These are phyloP conservation scores for Brachyistius frenatus DNA, from an alignment of 2,113 vertebrate genomes.

Conservation along the genomic window DNA sequence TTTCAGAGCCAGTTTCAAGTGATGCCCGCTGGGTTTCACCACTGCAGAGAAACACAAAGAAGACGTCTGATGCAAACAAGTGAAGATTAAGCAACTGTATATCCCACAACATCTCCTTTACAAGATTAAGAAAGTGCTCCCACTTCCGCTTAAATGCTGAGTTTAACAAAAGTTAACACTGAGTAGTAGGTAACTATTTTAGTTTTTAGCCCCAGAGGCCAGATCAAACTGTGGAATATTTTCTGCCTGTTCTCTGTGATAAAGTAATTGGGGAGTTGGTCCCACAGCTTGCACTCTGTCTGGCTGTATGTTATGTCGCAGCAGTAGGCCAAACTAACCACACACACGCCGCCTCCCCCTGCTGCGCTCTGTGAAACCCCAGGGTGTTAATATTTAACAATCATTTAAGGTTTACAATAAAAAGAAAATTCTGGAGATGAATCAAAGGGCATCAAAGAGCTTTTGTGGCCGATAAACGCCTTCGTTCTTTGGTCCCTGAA, in stretches of 20 bases:
- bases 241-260: constrained; percentile 34
- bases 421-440: constrained; percentile 26
- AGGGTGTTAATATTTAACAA: constrained; percentile 62
- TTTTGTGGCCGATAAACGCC: not conserved
- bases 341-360: constrained; percentile 17
- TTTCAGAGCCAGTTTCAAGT: constrained; percentile 94
- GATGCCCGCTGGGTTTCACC: constrained; percentile 96
- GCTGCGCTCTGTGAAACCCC: constrained; percentile 24
- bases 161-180: not conserved
- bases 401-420: constrained; percentile 33
- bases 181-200: constrained; percentile 2
- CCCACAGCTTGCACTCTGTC: constrained; percentile 43
- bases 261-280: constrained; percentile 60
- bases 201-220: not conserved
- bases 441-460: constrained; percentile 14
- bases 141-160: not conserved
- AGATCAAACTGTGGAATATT: constrained; percentile 11
- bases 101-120: not conserved
- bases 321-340: constrained; percentile 48
- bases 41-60: constrained; percentile 80
- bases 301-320: constrained; percentile 51
- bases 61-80: not conserved
- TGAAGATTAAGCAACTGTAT: not conserved
- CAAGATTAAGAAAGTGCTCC: not conserved
- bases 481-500: constrained; percentile 16